Conservation (phyloP, 1,140 invertebrate species). For the Drosophila pseudoobscura region DNA sequence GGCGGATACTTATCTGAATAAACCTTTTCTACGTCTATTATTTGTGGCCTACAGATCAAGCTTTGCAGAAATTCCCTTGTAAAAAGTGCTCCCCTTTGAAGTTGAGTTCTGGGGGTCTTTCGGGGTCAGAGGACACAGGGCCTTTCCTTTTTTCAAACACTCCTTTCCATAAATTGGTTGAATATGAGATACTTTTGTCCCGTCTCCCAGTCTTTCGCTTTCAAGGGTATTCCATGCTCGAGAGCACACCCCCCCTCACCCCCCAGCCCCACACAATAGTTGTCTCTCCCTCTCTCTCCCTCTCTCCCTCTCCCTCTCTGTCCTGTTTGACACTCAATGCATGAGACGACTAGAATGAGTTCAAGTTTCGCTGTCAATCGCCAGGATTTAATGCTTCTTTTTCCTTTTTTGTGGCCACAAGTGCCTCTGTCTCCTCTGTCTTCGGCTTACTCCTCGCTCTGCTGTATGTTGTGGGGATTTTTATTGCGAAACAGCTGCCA, state of each 20-base stretch:
- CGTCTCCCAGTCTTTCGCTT: no score
- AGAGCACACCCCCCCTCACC: slow-evolving; percentile 13
- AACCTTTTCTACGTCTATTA: no score
- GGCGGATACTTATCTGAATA: no score
- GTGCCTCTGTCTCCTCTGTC: background rate
- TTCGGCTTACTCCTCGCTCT: background rate
- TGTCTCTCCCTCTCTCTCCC: slow-evolving; percentile 7
- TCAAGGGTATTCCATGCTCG: no score
- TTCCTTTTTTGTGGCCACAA: background rate
- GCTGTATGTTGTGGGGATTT: slow-evolving; percentile 16
- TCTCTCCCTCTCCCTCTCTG: background rate
- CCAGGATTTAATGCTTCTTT: slow-evolving; percentile 67
- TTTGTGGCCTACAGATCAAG: no score
- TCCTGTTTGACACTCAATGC: slow-evolving; percentile 48
- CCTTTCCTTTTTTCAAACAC: no score
- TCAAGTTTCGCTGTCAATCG: slow-evolving; percentile 70
- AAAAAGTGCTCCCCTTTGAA: no score
- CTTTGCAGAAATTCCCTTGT: no score
- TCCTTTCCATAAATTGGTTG: no score
- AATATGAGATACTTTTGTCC: no score
- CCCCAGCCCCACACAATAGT: slow-evolving; percentile 6
- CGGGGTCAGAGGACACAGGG: no score
- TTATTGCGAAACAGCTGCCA: slow-evolving; percentile 80
- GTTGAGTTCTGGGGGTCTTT: no score
- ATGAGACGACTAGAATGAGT: slow-evolving; percentile 67